Evolutionary conservation across 2,797 vertebrate species (phyloP), one percentile per base, ranked within the genome.

Genomic region (Helostoma temminkii): DNA sequence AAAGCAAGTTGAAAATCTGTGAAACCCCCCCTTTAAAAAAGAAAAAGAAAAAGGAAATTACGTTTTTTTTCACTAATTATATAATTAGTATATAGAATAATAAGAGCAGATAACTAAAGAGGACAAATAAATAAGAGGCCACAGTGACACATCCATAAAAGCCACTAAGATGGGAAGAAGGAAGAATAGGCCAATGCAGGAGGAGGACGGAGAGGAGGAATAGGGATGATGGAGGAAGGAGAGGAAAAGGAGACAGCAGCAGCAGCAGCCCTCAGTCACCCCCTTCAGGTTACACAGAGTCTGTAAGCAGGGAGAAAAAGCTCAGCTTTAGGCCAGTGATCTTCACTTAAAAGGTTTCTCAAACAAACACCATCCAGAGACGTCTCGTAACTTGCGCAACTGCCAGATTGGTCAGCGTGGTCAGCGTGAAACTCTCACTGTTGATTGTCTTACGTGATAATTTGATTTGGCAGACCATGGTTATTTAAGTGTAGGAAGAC

Each of bases 261-360:
- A 32, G 62, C 74, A 52, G 69, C 65, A 60, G 74, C 66, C 66
- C 73, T 90, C 89, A 91, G n/a, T 80, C 84, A 67, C 75, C 84
- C 46, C 76, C 82, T 71, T 81, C 89, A 87, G 87, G 84, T 63
- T 61, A 81, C 82, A 82, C 83, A 68, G 80, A 83, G 86, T 80
- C 91, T 93, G 91, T 50, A 91, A 85, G 90, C 84, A 90, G 79
- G 85, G 82, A 80, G 64, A 85, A 22, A 86, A 78, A 73, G 70
- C 56, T 59, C 1, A n/a, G 28, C 62, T 80, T 86, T 65, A 82
- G 71, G 68, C 32, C 68, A 39, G 19, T 25, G 0, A n/a, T 10
- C 28, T 21, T 61, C 21, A 49, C 19, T 61, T 53, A 25, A 4
- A 48, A 24, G 41, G 1, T 11, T 18, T 21, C 8, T 15, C 22